A percentile compares a stretch with the other conserved stretches of the same genome.
Evolutionary conservation across 53 echinoderm and acorn worm species (phyloP).

Genomic region (Crossaster papposus): DNA sequence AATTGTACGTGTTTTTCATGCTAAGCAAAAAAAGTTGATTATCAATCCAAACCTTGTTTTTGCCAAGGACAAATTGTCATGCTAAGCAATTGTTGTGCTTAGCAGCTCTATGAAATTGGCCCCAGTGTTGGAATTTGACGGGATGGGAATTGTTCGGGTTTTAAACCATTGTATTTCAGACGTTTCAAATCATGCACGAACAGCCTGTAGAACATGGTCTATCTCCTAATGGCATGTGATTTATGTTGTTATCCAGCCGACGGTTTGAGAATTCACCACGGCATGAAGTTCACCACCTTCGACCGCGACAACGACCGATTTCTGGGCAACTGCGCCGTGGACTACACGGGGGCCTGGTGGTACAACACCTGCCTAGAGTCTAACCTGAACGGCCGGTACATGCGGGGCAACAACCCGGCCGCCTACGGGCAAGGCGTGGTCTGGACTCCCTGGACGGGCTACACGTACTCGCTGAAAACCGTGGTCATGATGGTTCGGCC

Average conservation of each 20-base stretch:
- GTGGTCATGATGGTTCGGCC: conserved; percentile 75
- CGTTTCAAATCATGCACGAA: no score
- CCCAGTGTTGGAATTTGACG: no score
- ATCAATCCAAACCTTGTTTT: no score
- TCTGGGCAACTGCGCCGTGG: conserved; percentile 65
- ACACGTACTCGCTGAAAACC: conserved; percentile 58
- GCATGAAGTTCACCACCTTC: conserved; percentile 65
- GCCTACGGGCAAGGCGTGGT: conserved; percentile 60
- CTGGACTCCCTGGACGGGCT: conserved; percentile 59
- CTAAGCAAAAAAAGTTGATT: no score
- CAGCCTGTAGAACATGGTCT: no score
- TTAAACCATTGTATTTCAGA: no score
- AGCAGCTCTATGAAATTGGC: no score
- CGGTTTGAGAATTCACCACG: conserved; percentile 53
- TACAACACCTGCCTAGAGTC: conserved; percentile 75
- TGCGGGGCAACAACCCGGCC: conserved; percentile 35
- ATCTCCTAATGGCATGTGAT: neutral
- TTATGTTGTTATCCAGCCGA: conserved; percentile 35
- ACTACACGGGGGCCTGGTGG: conserved; percentile 83
- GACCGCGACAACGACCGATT: conserved; percentile 72
- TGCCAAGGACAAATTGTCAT: no score
- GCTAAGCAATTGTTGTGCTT: no score
- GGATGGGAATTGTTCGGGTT: no score
- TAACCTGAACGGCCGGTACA: conserved; percentile 72
- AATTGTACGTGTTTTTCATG: no score